Percentiles rank a stretch among this genome's conserved stretches.
Evolutionary conservation across 2,113 vertebrate species (phyloP).

Genomic region (Microcebus tavaratra): DNA sequence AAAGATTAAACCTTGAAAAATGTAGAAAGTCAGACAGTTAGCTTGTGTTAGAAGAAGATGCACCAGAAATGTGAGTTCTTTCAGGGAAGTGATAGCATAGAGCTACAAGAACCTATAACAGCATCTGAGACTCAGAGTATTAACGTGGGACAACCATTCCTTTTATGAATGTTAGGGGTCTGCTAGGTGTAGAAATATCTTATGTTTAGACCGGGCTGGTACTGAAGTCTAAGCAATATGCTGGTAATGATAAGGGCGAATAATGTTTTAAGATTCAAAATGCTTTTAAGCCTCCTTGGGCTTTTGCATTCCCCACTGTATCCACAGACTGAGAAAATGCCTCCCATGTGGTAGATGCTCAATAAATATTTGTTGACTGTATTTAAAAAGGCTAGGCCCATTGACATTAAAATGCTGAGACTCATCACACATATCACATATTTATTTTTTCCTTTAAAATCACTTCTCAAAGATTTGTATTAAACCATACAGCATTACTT

Average conservation of each 20-base stretch:
- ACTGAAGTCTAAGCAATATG: neutral
- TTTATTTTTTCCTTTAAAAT: neutral
- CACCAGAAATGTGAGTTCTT: neutral
- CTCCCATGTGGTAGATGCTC: neutral
- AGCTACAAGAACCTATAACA: neutral
- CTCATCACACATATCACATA: neutral
- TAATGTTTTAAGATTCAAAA: neutral
- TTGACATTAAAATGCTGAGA: neutral
- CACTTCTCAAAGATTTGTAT: neutral
- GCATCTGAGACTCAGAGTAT: neutral
- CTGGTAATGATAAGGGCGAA: neutral
- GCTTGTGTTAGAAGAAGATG: neutral
- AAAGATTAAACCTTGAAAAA: neutral
- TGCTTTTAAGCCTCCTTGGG: neutral
- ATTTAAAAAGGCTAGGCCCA: neutral
- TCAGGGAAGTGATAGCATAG: neutral
- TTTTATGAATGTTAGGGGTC: neutral
- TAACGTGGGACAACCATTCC: neutral
- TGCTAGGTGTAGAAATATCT: neutral
- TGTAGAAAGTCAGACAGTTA: neutral
- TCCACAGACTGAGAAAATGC: neutral
- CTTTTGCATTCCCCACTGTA: neutral
- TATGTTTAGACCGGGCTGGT: neutral
- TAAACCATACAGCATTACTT: neutral
- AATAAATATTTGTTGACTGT: neutral